Conservation (phyloP, 2,888 invertebrate species). For the Leucophora obtusa region DNA sequence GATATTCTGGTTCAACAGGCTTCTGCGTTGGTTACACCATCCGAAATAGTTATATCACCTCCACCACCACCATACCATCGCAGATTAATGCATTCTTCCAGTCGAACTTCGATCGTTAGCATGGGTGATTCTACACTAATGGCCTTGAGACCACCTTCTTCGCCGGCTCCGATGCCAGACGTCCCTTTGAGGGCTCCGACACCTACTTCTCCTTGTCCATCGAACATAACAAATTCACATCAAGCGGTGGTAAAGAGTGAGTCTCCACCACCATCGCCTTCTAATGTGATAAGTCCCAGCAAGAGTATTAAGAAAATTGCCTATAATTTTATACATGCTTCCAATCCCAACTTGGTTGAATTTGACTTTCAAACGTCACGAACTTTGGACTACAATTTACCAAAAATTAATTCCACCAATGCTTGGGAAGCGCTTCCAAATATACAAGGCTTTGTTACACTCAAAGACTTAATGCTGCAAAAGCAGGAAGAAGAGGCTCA, state of each 20-base stretch:
- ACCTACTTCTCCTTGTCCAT: slow-evolving; percentile 31
- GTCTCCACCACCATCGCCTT: slow-evolving; percentile 1
- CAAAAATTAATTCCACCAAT: slow-evolving; percentile 78
- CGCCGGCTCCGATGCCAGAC: slow-evolving; percentile 71
- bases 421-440: slow-evolving; percentile 78
- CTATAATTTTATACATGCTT: slow-evolving; percentile 84
- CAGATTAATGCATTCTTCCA: slow-evolving; percentile 71
- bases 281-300: slow-evolving; percentile 66
- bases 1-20: slow-evolving; percentile 24
- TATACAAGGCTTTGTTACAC: slow-evolving; percentile 84
- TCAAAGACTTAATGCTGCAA: slow-evolving; percentile 88
- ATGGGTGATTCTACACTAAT: slow-evolving; percentile 58
- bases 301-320: slow-evolving; percentile 79
- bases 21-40: not conserved
- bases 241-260: slow-evolving; percentile 43
- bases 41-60: slow-evolving; percentile 35
- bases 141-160: slow-evolving; percentile 70
- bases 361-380: slow-evolving; percentile 80
- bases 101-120: slow-evolving; percentile 71
- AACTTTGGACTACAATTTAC: slow-evolving; percentile 75
- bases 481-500: slow-evolving; percentile 86
- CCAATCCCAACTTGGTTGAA: slow-evolving; percentile 84
- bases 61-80: slow-evolving; percentile 47
- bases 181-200: slow-evolving; percentile 33
- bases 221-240: slow-evolving; percentile 4